These are phyloP conservation scores for Clivina fossor DNA, from an alignment of 2,888 invertebrate genomes.

Conservation along the genomic window DNA sequence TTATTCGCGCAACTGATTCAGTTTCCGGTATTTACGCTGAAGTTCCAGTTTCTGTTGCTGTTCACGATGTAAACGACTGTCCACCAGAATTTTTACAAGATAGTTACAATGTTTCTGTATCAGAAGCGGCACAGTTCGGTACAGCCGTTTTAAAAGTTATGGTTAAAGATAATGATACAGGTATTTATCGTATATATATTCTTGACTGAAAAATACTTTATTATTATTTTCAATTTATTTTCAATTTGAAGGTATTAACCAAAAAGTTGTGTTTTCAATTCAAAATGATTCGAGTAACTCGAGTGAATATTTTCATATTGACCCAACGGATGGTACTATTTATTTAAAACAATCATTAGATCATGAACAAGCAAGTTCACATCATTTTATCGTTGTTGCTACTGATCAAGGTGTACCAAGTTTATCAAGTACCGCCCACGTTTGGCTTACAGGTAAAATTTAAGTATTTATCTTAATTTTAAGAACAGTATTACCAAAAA, in stretches of 20 bases:
- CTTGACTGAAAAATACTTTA: conserved; percentile 7
- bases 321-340: conserved; percentile 74
- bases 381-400: conserved; percentile 80
- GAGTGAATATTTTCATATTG: conserved; percentile 74
- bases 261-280: conserved; percentile 70
- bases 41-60: conserved; percentile 76
- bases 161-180: conserved; percentile 78
- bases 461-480: background rate
- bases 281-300: conserved; percentile 64
- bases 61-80: conserved; percentile 89
- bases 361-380: conserved; percentile 71
- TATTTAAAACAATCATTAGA: conserved; percentile 78
- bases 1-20: conserved; percentile 87
- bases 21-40: conserved; percentile 87
- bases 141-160: conserved; percentile 69
- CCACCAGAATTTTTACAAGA: conserved; percentile 80
- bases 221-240: background rate
- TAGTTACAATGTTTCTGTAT: conserved; percentile 77
- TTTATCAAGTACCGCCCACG: conserved; percentile 77
- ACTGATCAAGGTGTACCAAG: conserved; percentile 83
- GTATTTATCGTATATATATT: conserved; percentile 53
- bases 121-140: conserved; percentile 80
- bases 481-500: too few relatives aligned
- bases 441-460: conserved; percentile 71
- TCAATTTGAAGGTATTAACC: conserved; percentile 58